Conservation (phyloP, 2,888 invertebrate species). For the Nasonia oneida region DNA sequence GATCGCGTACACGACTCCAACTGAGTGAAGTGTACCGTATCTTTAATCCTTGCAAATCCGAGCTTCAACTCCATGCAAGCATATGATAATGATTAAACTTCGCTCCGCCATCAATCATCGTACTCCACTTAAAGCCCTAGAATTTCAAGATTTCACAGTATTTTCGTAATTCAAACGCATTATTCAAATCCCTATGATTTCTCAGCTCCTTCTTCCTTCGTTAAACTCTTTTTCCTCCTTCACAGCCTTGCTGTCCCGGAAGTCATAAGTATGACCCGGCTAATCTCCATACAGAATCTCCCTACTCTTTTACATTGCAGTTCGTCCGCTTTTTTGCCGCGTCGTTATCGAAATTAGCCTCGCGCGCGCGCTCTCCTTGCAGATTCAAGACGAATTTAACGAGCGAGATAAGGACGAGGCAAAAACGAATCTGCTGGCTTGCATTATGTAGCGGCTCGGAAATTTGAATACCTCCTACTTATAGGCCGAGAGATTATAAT, state of each 20-base stretch:
- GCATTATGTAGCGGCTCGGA: conserved; percentile 4
- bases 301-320: background rate
- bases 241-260: conserved; percentile 14
- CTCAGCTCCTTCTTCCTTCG: conserved; percentile 16
- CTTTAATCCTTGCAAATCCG: too few relatives aligned
- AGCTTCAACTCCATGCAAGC: too few relatives aligned
- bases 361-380: conserved; percentile 55
- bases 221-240: conserved; percentile 3
- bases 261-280: conserved; percentile 37
- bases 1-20: too few relatives aligned
- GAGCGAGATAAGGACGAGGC: conserved; percentile 37
- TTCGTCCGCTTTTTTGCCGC: conserved; percentile 29
- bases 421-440: conserved; percentile 16
- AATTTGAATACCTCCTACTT: conserved; percentile 38
- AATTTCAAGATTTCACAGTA: background rate
- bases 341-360: conserved; percentile 59
- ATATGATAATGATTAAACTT: too few relatives aligned
- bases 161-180: too few relatives aligned
- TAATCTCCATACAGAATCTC: conserved; percentile 54
- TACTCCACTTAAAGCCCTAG: background rate
- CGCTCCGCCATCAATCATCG: too few relatives aligned
- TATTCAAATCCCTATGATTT: too few relatives aligned
- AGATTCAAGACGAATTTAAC: conserved; percentile 60
- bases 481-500: conserved; percentile 3
- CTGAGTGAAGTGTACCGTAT: too few relatives aligned